Evolutionary conservation across 2,888 invertebrate genomes (phyloP).

Genomic region (Autographa pulchrina): DNA sequence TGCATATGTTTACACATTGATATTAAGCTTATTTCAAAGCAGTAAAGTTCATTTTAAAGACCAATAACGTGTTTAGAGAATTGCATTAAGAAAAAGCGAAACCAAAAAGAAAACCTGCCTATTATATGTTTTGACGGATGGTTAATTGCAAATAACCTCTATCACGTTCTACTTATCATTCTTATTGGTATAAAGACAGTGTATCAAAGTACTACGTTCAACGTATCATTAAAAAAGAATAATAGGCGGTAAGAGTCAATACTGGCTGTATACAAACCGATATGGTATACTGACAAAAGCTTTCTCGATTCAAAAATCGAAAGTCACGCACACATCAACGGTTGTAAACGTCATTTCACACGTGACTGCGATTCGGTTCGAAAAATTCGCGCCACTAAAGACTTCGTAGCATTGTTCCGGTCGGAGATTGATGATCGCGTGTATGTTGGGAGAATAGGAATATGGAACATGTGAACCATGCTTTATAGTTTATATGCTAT

Average conservation of each 20-base stretch:
- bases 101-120: constrained; percentile 6
- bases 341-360: constrained; percentile 64
- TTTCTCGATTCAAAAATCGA: constrained; percentile 71
- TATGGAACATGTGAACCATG: constrained; percentile 84
- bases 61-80: constrained; percentile 29
- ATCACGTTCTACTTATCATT: neutral
- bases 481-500: constrained; percentile 58
- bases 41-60: neutral
- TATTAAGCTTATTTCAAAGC: neutral
- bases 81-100: constrained; percentile 28
- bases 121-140: constrained; percentile 2
- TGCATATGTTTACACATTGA: neutral
- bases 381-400: constrained; percentile 68
- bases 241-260: constrained; percentile 35
- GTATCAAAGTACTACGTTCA: constrained; percentile 16
- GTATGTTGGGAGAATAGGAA: constrained; percentile 78
- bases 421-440: constrained; percentile 76
- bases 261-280: constrained; percentile 41
- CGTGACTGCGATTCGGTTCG: constrained; percentile 54
- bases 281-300: constrained; percentile 43
- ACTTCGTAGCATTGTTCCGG: constrained; percentile 72
- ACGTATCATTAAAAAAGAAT: constrained; percentile 31
- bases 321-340: constrained; percentile 68
- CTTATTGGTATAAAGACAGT: constrained; percentile 10
- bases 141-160: constrained; percentile 8